Percentiles rank a stretch among this genome's conserved stretches.
Conservation (phyloP, 2,113 vertebrate genomes). For the Trematocara unimaculatum region DNA sequence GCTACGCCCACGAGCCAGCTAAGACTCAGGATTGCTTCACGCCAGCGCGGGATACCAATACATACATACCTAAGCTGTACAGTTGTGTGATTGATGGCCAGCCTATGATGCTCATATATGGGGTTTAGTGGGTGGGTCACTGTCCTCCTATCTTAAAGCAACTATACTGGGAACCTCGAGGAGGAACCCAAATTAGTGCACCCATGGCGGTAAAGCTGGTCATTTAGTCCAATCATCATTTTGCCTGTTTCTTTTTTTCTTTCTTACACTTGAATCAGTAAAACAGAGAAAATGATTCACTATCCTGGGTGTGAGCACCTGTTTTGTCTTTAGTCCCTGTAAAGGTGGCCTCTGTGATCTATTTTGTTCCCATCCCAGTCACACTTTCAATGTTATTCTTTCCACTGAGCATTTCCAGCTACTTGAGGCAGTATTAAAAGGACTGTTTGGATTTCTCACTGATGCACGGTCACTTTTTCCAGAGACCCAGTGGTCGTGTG, state of each 20-base stretch:
- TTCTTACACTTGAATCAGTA: not conserved
- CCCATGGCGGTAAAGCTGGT: slow-evolving; percentile 14
- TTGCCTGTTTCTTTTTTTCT: not conserved
- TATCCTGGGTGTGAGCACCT: not conserved
- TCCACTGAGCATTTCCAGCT: not conserved
- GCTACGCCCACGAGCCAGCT: not conserved
- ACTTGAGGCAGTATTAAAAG: not conserved
- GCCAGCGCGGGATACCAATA: not conserved
- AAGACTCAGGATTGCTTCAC: not conserved
- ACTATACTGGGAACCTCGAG: slow-evolving; percentile 48
- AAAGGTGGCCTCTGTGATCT: not conserved
- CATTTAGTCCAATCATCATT: slow-evolving; percentile 5
- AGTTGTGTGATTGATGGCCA: slow-evolving; percentile 52
- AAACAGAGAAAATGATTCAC: not conserved
- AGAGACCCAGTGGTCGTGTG: not conserved
- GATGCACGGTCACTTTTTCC: not conserved
- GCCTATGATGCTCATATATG: slow-evolving; percentile 62
- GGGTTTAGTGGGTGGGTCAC: slow-evolving; percentile 43
- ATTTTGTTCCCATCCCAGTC: not conserved
- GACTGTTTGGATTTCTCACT: slow-evolving; percentile 6
- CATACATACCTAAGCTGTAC: slow-evolving; percentile 32
- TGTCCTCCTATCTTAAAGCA: slow-evolving; percentile 24
- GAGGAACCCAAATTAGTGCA: slow-evolving; percentile 53
- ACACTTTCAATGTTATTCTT: not conserved
- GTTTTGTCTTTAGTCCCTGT: not conserved